phyloP scores from a whole-genome alignment of 2,888 invertebrate species.

The Drosophila algonquin region DNA sequence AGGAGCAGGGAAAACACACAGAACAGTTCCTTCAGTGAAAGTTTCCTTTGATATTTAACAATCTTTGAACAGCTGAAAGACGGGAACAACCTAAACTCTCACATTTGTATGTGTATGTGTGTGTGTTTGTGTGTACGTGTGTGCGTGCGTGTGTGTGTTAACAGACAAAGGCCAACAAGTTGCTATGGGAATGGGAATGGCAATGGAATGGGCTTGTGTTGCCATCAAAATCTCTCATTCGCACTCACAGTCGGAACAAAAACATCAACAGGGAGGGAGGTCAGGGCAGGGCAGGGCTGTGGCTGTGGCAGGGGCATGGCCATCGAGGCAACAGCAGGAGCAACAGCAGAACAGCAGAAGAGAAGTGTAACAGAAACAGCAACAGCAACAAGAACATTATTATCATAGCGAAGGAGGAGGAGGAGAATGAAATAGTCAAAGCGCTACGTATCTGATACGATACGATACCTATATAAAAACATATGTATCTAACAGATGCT shows the following conservation, averaged over 20 bases:
- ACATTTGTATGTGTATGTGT: neutral
- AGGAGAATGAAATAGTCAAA: neutral
- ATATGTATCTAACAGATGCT: too few relatives aligned
- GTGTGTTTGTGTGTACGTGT: constrained; percentile 10
- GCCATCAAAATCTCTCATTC: constrained; percentile 42
- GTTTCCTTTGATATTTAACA: constrained; percentile 41
- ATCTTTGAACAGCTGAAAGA: constrained; percentile 47
- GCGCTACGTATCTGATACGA: too few relatives aligned
- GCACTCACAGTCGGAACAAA: constrained; percentile 13
- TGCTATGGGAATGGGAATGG: constrained; percentile 29
- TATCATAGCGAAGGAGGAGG: neutral
- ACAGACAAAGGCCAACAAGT: constrained; percentile 45
- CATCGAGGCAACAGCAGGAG: neutral
- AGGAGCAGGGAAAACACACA: constrained; percentile 33
- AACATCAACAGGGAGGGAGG: too few relatives aligned
- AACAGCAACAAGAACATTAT: neutral
- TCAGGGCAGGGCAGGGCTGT: too few relatives aligned
- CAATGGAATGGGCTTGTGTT: constrained; percentile 12
- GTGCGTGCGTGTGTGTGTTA: constrained; percentile 18
- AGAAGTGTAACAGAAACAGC: constrained; percentile 1
- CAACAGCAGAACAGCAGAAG: constrained; percentile 3
- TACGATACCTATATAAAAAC: too few relatives aligned
- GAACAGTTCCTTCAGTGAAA: constrained; percentile 27
- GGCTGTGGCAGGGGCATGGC: too few relatives aligned
- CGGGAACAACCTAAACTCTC: constrained; percentile 30